These are phyloP conservation scores for Drosophila flavopinicola DNA, from an alignment of 2,888 invertebrate species.

Conservation along the genomic window DNA sequence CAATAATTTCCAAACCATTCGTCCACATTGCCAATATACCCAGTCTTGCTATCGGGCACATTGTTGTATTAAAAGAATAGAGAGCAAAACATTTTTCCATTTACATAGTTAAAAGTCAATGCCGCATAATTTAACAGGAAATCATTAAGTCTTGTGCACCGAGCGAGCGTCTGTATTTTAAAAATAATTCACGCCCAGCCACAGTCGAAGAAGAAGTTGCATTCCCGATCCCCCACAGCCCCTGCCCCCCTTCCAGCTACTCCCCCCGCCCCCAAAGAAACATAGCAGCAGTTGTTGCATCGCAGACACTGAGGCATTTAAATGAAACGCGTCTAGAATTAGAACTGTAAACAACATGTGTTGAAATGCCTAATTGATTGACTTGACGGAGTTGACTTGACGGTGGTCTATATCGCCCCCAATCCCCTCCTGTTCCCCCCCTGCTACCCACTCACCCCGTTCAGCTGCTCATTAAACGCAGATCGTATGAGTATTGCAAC, in stretches of 20 bases:
- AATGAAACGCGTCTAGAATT: conserved; percentile 67
- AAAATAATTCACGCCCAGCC: conserved; percentile 60
- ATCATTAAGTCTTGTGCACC: conserved; percentile 58
- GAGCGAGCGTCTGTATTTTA: conserved; percentile 55
- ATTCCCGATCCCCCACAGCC: neutral
- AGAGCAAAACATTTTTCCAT: conserved; percentile 40
- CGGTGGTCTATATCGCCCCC: conserved; percentile 32
- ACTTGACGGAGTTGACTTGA: conserved; percentile 60
- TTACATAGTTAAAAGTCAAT: conserved; percentile 62
- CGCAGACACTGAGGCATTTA: conserved; percentile 66
- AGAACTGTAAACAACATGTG: conserved; percentile 80
- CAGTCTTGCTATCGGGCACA: neutral
- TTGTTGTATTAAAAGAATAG: neutral
- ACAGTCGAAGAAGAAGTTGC: conserved; percentile 2
- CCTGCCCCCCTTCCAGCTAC: neutral
- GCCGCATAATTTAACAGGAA: conserved; percentile 76
- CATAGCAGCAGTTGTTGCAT: conserved; percentile 9
- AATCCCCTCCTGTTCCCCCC: neutral
- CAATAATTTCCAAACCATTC: no score
- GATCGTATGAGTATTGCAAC: conserved; percentile 24
- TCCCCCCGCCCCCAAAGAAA: neutral
- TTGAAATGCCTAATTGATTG: conserved; percentile 79
- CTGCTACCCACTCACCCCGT: neutral
- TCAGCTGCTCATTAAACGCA: conserved; percentile 20
- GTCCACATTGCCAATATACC: no score